phyloP scores from a whole-genome alignment of 2,888 invertebrate species.

The Limenitis camilla region DNA sequence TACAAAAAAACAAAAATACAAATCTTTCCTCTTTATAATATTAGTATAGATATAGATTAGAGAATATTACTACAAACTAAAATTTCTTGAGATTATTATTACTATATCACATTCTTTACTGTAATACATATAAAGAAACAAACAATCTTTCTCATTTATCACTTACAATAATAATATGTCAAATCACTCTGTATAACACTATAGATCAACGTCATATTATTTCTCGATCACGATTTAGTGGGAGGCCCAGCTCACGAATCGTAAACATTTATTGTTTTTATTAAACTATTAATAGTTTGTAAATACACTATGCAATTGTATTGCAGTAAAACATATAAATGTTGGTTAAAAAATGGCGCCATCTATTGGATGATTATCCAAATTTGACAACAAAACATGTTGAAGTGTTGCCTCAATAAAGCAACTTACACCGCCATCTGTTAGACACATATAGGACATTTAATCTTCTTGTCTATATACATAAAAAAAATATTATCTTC shows the following conservation, averaged over 20 bases:
- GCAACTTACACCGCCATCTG: too few species aligned
- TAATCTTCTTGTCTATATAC: too few species aligned
- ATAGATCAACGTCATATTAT: constrained; percentile 26
- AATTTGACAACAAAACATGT: too few species aligned
- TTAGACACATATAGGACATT: too few species aligned
- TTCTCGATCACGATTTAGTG: constrained; percentile 28
- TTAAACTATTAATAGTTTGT: constrained; percentile 12
- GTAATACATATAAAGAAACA: neutral
- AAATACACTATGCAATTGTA: constrained; percentile 15
- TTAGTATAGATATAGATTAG: too few species aligned
- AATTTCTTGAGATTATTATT: neutral
- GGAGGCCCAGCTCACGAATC: constrained; percentile 24
- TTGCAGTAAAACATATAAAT: neutral
- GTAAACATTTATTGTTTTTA: constrained; percentile 29
- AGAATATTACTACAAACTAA: too few species aligned
- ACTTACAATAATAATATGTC: neutral
- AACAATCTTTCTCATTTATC: neutral
- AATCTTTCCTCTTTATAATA: too few species aligned
- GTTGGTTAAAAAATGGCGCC: too few species aligned
- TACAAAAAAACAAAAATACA: too few species aligned
- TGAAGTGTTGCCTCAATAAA: too few species aligned
- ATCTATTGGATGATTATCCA: too few species aligned
- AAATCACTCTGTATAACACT: constrained; percentile 19
- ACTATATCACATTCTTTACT: neutral
- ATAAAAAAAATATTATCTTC: too few species aligned